Percentiles rank a stretch among this genome's conserved stretches.
phyloP scores from a whole-genome alignment of 2,888 invertebrate species.

The Hirtodrosophila confusa region DNA sequence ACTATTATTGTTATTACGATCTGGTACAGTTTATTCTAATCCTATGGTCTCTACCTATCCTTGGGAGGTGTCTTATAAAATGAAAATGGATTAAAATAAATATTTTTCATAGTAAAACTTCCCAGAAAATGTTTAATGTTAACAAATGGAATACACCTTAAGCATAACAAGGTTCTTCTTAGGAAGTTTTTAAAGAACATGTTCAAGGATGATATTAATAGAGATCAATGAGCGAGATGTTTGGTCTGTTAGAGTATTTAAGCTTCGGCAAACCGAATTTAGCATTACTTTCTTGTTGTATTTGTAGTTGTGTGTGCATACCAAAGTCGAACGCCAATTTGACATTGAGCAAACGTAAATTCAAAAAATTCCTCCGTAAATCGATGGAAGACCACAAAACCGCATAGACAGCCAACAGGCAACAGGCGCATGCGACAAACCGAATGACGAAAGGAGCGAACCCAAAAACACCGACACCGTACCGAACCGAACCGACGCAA shows the following conservation, averaged over 20 bases:
- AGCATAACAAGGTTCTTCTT: too few relatives aligned
- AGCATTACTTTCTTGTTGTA: slow-evolving; percentile 9
- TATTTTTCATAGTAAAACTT: too few relatives aligned
- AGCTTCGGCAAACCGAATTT: neutral
- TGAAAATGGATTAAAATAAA: too few relatives aligned
- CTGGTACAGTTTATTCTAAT: too few relatives aligned
- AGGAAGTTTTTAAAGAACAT: too few relatives aligned
- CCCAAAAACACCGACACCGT: neutral
- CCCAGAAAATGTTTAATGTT: too few relatives aligned
- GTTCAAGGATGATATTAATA: too few relatives aligned
- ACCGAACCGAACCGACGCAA: slow-evolving; percentile 5
- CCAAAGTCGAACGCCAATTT: slow-evolving; percentile 75
- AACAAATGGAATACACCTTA: too few relatives aligned
- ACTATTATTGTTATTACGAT: too few relatives aligned
- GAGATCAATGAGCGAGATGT: too few relatives aligned
- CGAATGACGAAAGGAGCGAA: slow-evolving; percentile 18
- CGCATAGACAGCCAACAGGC: slow-evolving; percentile 12
- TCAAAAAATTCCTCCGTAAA: slow-evolving; percentile 67
- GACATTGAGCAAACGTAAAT: slow-evolving; percentile 77
- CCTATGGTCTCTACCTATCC: too few relatives aligned
- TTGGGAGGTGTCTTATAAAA: too few relatives aligned
- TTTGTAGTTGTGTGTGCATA: slow-evolving; percentile 55
- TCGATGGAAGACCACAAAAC: slow-evolving; percentile 51
- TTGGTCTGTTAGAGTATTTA: neutral
- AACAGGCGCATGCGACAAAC: slow-evolving; percentile 24